These are phyloP conservation scores for Liasis olivaceus DNA, from an alignment of 2,797 vertebrate genomes.

Conservation along the genomic window DNA sequence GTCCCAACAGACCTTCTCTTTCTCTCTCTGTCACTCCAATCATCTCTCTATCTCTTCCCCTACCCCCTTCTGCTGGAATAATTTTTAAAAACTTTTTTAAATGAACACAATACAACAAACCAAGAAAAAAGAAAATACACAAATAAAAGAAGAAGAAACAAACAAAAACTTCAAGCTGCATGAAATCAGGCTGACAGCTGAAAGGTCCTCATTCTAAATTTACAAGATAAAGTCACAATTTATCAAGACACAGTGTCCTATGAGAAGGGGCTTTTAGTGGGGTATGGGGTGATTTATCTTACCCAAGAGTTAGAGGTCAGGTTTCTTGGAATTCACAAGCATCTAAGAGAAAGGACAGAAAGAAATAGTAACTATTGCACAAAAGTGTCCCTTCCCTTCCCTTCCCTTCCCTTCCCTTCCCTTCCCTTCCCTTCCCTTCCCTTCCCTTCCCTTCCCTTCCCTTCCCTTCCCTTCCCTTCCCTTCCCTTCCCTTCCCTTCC, in stretches of 20 bases:
- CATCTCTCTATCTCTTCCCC: background rate
- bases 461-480: no score
- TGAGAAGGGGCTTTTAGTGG: background rate
- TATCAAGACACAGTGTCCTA: background rate
- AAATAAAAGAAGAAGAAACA: background rate
- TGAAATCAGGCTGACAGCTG: background rate
- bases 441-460: no score
- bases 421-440: no score
- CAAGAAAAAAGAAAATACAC: background rate
- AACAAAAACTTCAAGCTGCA: background rate
- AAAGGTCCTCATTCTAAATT: background rate
- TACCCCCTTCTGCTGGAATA: background rate
- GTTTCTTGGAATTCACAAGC: slow-evolving; percentile 50
- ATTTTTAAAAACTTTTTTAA: background rate
- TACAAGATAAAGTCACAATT: background rate
- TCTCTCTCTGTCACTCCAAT: background rate
- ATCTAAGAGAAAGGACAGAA: slow-evolving; percentile 44
- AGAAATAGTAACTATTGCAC: background rate
- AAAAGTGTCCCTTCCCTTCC: background rate
- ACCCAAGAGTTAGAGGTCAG: slow-evolving; percentile 34
- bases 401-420: rapidly evolving
- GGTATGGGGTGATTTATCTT: background rate
- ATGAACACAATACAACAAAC: background rate
- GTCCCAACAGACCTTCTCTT: rapidly evolving
- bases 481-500: no score